Evolutionary conservation across 2,888 invertebrate species (phyloP).

Genomic region (Erannis defoliaria): DNA sequence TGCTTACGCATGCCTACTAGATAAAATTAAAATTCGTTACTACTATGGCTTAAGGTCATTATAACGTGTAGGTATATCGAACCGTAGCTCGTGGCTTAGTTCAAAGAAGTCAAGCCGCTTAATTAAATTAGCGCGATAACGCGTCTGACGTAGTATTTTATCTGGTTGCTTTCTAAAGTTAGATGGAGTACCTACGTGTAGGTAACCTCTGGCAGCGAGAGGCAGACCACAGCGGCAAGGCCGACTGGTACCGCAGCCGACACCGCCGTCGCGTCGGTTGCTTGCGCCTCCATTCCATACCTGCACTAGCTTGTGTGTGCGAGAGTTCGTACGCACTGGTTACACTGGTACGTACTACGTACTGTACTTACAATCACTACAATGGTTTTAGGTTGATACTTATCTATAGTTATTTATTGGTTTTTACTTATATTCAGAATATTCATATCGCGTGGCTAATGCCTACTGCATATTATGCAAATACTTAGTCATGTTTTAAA

Average conservation of each 20-base stretch:
- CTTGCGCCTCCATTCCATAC: constrained; percentile 14
- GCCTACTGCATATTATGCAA: no score
- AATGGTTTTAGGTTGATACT: neutral
- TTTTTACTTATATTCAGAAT: no score
- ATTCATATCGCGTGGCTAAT: neutral
- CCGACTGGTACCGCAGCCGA: constrained; percentile 65
- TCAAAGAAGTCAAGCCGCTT: constrained; percentile 31
- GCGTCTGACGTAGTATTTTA: constrained; percentile 51
- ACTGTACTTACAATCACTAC: neutral
- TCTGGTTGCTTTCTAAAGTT: constrained; percentile 82
- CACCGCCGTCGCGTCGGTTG: constrained; percentile 25
- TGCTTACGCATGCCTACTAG: neutral
- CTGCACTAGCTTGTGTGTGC: constrained; percentile 28
- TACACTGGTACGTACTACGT: constrained; percentile 19
- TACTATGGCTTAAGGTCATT: constrained; percentile 1
- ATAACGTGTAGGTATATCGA: neutral
- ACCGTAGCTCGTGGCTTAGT: constrained; percentile 18
- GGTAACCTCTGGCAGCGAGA: constrained; percentile 84
- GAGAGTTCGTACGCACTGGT: constrained; percentile 29
- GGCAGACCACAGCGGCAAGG: constrained; percentile 78
- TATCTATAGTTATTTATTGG: no score
- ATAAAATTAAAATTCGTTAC: neutral
- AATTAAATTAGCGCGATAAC: constrained; percentile 58
- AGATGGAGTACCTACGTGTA: constrained; percentile 81
- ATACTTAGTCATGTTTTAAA: no score